phyloP scores from a whole-genome alignment of 2,888 invertebrate genomes.

The Synanthedon andrenaeformis region DNA sequence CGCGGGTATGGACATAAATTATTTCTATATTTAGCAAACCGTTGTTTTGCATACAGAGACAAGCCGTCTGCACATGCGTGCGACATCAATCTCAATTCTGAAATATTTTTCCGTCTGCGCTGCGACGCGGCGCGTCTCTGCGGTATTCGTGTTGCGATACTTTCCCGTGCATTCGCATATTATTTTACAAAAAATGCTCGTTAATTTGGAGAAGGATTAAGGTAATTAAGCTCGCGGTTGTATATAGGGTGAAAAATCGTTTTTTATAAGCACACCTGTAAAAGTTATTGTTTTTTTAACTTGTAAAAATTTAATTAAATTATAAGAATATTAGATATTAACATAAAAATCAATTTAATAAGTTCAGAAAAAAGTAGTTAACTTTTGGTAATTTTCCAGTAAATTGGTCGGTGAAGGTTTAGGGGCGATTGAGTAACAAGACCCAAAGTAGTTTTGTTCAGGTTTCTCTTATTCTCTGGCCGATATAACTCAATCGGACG shows the following conservation, averaged over 20 bases:
- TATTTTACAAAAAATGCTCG: conserved; percentile 8
- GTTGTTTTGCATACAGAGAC: conserved; percentile 66
- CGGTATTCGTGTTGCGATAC: conserved; percentile 6
- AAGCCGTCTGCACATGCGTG: conserved; percentile 68
- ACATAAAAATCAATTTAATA: too few species aligned
- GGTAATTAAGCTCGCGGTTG: conserved; percentile 10
- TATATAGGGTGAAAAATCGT: conserved; percentile 12
- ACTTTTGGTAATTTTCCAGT: too few species aligned
- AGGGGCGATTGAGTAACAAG: too few species aligned
- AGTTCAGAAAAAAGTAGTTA: too few species aligned
- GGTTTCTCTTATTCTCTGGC: too few species aligned
- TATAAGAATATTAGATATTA: too few species aligned
- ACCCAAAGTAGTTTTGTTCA: too few species aligned
- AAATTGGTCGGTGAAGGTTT: too few species aligned
- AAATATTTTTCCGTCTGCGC: conserved; percentile 65
- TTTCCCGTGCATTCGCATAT: conserved; percentile 5
- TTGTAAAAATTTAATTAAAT: too few species aligned
- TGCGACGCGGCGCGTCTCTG: conserved; percentile 13
- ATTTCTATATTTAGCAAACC: conserved; percentile 63
- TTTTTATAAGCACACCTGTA: neutral
- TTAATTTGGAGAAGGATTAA: conserved; percentile 11
- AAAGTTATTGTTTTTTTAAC: neutral
- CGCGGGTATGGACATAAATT: conserved; percentile 68
- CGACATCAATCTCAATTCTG: conserved; percentile 69
- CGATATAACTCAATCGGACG: too few species aligned